Evolutionary conservation across 2,797 vertebrate genomes (phyloP).

Genomic region (Florisuga fusca): DNA sequence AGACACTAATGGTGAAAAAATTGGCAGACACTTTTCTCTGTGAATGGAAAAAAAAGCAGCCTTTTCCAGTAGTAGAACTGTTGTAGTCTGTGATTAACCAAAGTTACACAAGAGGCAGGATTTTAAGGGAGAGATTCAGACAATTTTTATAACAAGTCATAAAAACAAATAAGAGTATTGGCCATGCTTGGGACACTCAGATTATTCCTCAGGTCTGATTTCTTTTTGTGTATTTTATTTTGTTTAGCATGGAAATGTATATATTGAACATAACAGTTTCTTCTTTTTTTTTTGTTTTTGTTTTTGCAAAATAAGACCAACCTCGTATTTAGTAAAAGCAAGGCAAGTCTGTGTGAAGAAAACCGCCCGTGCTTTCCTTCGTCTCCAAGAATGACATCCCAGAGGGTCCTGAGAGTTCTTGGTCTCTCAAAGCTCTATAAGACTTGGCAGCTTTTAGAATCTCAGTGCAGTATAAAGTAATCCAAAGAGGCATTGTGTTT

Average conservation of each 20-base stretch:
- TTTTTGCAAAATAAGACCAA: neutral
- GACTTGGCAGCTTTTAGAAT: neutral
- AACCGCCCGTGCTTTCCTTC: neutral
- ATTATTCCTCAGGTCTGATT: neutral
- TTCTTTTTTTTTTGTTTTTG: neutral
- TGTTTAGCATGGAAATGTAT: neutral
- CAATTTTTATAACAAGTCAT: neutral
- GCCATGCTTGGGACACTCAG: neutral
- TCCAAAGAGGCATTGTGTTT: neutral
- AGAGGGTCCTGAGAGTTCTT: neutral
- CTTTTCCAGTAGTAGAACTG: neutral
- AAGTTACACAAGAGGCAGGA: neutral
- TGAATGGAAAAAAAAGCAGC: neutral
- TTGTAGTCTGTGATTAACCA: neutral
- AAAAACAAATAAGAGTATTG: neutral
- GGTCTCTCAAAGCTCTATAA: neutral
- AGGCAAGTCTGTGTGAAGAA: neutral
- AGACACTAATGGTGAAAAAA: neutral
- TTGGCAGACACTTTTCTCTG: neutral
- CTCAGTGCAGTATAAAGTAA: neutral
- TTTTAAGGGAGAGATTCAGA: neutral
- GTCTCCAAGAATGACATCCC: neutral
- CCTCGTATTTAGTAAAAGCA: neutral
- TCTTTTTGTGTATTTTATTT: neutral
- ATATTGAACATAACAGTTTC: too few species aligned